These are phyloP conservation scores for Pica pica DNA, from an alignment of 2,113 vertebrate genomes.

Conservation along the genomic window DNA sequence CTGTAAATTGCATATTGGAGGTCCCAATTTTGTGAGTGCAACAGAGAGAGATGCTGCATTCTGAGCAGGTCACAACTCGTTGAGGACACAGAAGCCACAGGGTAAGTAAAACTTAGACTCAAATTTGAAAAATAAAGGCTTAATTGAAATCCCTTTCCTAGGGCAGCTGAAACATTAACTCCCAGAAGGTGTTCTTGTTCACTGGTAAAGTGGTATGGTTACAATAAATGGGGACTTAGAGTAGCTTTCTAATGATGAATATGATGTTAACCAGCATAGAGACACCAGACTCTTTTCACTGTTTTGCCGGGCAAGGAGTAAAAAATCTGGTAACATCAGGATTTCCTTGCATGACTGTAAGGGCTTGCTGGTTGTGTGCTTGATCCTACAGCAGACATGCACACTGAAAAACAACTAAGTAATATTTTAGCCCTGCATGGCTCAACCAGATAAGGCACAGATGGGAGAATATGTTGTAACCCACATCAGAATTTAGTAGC, in stretches of 20 bases:
- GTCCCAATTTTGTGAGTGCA: rapidly evolving
- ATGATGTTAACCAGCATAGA: not conserved
- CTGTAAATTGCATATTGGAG: not conserved
- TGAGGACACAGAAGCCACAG: not conserved
- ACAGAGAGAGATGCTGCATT: not conserved
- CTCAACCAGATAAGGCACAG: not conserved
- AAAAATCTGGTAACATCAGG: not conserved
- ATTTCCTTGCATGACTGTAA: not conserved
- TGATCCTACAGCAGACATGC: not conserved
- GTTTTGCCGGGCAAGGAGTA: not conserved
- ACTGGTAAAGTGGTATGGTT: not conserved
- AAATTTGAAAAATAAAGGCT: not conserved
- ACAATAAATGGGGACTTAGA: not conserved
- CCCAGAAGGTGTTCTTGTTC: not conserved
- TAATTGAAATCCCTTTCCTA: not conserved
- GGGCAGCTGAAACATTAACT: not conserved
- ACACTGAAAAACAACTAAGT: not conserved
- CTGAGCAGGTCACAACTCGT: not conserved
- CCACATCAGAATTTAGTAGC: not conserved
- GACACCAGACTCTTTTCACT: not conserved
- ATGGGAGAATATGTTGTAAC: not conserved
- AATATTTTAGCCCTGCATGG: not conserved
- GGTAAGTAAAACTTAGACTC: not conserved
- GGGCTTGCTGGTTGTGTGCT: not conserved
- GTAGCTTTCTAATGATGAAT: not conserved